These are phyloP conservation scores for Xylocampa areola DNA, from an alignment of 2,888 invertebrate genomes.

Conservation along the genomic window DNA sequence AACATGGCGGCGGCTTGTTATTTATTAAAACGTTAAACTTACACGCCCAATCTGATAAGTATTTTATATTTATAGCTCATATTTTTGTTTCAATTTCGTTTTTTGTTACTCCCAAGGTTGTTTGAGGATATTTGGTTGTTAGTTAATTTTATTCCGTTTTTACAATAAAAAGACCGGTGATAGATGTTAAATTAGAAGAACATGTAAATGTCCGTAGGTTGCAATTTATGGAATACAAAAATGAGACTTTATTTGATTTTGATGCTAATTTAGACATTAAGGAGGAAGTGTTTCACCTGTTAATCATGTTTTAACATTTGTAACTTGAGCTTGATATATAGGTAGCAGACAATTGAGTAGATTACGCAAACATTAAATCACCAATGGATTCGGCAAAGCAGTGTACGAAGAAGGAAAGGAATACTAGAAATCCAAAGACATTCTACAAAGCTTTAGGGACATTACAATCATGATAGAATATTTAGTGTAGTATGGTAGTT, in stretches of 20 bases:
- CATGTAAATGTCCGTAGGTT: slow-evolving; percentile 3
- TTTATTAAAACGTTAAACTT: slow-evolving; percentile 81
- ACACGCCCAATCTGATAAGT: slow-evolving; percentile 84
- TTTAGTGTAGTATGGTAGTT: no score
- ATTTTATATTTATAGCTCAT: slow-evolving; percentile 74
- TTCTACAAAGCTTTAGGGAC: no score
- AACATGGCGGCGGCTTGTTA: slow-evolving; percentile 72
- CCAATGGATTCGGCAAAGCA: no score
- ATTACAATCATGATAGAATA: no score
- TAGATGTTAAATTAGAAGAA: slow-evolving; percentile 20
- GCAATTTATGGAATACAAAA: slow-evolving; percentile 27
- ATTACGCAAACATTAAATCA: no score
- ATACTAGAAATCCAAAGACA: no score
- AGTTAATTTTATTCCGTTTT: slow-evolving; percentile 49
- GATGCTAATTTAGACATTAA: slow-evolving; percentile 26
- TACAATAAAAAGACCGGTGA: slow-evolving; percentile 31
- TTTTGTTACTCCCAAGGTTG: slow-evolving; percentile 62
- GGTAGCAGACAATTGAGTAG: no score
- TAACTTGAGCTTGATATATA: no score
- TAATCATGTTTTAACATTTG: no score
- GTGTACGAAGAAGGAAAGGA: no score
- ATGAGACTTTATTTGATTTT: slow-evolving; percentile 20
- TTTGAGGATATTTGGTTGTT: slow-evolving; percentile 59
- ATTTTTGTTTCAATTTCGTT: slow-evolving; percentile 69
- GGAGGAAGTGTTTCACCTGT: not conserved